phyloP scores from a whole-genome alignment of 2,888 invertebrate genomes.

The Congeria kusceri region DNA sequence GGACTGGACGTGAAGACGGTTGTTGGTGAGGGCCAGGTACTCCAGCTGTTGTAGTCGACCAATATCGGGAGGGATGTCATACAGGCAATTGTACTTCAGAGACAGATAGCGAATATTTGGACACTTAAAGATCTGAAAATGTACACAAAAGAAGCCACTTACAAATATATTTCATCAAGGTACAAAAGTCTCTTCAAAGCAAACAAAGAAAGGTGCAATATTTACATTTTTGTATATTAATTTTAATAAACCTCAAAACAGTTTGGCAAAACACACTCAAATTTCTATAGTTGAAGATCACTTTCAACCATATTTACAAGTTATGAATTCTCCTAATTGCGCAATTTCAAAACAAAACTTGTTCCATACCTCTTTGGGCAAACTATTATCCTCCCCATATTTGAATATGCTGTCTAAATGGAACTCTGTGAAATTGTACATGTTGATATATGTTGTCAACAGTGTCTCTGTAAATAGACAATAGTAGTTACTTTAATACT shows the following conservation, averaged over 20 bases:
- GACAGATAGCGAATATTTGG: slow-evolving; percentile 85
- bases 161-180: not conserved
- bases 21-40: slow-evolving; percentile 85
- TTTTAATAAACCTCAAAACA: too few relatives aligned
- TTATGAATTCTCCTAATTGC: too few relatives aligned
- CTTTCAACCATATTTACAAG: too few relatives aligned
- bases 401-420: slow-evolving; percentile 86
- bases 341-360: too few relatives aligned
- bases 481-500: too few relatives aligned
- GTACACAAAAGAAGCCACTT: too few relatives aligned
- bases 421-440: slow-evolving; percentile 85
- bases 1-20: slow-evolving; percentile 86
- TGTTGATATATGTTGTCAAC: slow-evolving; percentile 81
- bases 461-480: slow-evolving; percentile 77
- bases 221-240: too few relatives aligned
- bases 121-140: slow-evolving; percentile 85
- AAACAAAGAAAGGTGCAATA: not conserved
- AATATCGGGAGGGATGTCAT: slow-evolving; percentile 85
- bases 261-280: too few relatives aligned
- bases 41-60: slow-evolving; percentile 85
- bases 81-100: slow-evolving; percentile 85
- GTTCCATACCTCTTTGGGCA: slow-evolving; percentile 84
- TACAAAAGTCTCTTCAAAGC: not conserved
- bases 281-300: too few relatives aligned
- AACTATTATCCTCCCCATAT: slow-evolving; percentile 84